These are phyloP conservation scores for Meleagris gallopavo DNA, from an alignment of 2,113 vertebrate species.

Conservation along the genomic window DNA sequence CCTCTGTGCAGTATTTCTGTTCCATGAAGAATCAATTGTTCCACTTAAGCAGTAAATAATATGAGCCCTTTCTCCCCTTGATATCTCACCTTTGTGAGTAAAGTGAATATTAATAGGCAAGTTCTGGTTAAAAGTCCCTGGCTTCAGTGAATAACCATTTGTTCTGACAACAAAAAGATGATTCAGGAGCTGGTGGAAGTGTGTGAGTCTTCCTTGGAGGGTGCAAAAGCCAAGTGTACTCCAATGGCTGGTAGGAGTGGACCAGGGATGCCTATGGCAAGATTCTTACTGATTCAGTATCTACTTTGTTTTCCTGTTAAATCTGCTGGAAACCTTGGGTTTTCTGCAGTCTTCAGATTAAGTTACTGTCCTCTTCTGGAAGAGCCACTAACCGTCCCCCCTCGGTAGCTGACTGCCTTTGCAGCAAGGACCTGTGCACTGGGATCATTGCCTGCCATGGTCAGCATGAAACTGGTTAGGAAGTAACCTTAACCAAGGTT, in stretches of 20 bases:
- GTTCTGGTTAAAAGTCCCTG: not conserved
- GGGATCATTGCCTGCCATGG: not conserved
- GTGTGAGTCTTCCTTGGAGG: not conserved
- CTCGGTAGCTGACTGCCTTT: not conserved
- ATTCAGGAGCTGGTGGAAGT: not conserved
- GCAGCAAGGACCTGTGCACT: not conserved
- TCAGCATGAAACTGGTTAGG: not conserved
- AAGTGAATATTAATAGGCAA: not conserved
- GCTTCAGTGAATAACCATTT: not conserved
- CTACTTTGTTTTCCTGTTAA: not conserved
- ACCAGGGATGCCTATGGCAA: not conserved
- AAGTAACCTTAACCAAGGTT: not conserved
- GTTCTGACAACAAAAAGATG: not conserved
- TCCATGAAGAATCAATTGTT: constrained; percentile 33
- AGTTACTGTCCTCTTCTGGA: not conserved
- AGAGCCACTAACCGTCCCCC: not conserved
- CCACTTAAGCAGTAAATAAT: constrained; percentile 2
- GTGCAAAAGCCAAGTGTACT: not conserved
- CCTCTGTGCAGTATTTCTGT: not conserved
- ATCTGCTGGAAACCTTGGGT: not conserved
- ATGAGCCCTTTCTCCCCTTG: not conserved
- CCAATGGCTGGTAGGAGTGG: not conserved
- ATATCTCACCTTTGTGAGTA: not conserved
- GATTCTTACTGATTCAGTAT: not conserved
- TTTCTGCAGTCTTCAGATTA: not conserved